A percentile compares a stretch with the other conserved stretches of the same genome.
These are phyloP conservation scores for Nymphalis urticae DNA, from an alignment of 2,888 invertebrate genomes.

Conservation along the genomic window DNA sequence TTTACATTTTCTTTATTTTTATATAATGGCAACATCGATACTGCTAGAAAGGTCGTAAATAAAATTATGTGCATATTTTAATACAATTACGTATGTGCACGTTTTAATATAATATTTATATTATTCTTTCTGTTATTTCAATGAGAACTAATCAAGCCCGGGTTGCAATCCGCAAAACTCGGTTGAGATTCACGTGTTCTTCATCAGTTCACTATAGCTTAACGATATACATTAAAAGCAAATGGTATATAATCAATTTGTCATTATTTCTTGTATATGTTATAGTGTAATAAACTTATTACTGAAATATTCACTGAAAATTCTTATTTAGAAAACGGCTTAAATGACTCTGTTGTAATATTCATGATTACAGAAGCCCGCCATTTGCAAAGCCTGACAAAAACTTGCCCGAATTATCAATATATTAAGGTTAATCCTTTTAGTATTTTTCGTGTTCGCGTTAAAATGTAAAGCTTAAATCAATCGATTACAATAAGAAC, in stretches of 20 bases:
- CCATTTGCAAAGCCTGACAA: background rate
- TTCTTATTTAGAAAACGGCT: background rate
- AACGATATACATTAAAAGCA: no score
- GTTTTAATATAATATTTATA: no score
- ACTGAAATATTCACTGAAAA: background rate
- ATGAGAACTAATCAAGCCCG: no score
- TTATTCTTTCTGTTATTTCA: background rate
- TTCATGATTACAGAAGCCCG: background rate
- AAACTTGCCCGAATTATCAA: background rate
- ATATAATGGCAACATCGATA: no score
- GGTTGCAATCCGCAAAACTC: no score
- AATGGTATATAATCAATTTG: background rate
- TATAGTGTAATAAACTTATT: no score
- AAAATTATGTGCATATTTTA: no score
- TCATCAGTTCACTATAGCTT: background rate
- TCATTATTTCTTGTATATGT: background rate
- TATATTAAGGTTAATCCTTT: conserved; percentile 1
- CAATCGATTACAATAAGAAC: background rate
- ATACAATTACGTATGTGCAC: no score
- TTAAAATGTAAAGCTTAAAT: background rate
- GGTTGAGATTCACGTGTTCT: background rate
- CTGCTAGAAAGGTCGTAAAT: no score
- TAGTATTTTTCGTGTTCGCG: background rate
- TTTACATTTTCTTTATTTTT: no score
- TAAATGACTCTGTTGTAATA: background rate